Evolutionary conservation across 2,113 vertebrate species (phyloP), one percentile per base, ranked within the genome.

Genomic region (Sminthopsis crassicaudata): DNA sequence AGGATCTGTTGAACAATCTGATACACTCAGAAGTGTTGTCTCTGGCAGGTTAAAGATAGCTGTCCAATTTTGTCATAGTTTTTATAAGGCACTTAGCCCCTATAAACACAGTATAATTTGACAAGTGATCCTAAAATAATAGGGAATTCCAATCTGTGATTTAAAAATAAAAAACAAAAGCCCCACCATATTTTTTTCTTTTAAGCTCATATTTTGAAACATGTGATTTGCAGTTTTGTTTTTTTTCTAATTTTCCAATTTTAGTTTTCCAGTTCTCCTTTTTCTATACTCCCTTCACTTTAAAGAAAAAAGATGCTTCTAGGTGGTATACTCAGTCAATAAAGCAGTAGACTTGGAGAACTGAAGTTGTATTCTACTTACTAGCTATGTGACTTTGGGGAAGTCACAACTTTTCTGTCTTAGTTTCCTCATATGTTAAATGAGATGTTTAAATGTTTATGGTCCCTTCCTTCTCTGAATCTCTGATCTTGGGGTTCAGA

Each of bases 151-250:
- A 94, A 97, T 92, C 96, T 46, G 11, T 93, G 36, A 46, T 76
- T 53, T 95, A 94, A 96, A 94, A 97, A 95, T 93, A 60, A 97
- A 60, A 27, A 91, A 7, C 19, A 97, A 60, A 36, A 91, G 36
- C 2, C 67, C 36, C 19, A 84, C n/a, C 16, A 22, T 84, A 19
- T 84, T 42, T 84, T n/a, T 84, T 84, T 84, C 67, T 84, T 42
- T 42, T 42, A 42, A 42, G 19, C n/a, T 84, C 67, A 76, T 42
- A 8, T 84, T 84, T 42, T 84, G 42, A 42, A 84, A 42, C 19
- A 42, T 67, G 60, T 84, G 19, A 84, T 84, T 84, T 84, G 67
- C 19, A 84, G 19, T 84, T 84, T 42, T 8, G n/a, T 42, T 30
- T 76, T 53, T 53, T 36, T 76, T 76, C 60, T 19, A 30, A n/a